A percentile compares a stretch with the other conserved stretches of the same genome.
Conservation (phyloP, 2,797 vertebrate species). For the Lindbergichthys nudifrons region DNA sequence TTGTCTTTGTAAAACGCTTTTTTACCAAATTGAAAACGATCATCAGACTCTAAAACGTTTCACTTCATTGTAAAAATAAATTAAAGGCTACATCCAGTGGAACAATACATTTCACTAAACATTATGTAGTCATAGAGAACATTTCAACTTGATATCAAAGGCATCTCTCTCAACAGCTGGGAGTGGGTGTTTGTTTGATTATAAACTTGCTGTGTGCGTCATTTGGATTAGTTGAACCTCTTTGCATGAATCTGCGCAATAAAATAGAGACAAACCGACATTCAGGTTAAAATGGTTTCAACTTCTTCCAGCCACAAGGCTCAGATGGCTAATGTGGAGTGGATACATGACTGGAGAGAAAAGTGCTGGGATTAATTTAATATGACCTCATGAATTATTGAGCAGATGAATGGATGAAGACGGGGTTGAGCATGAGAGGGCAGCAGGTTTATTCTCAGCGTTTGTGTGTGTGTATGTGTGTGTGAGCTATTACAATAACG, state of each 20-base stretch:
- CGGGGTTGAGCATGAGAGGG: no score
- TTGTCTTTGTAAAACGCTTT: background rate
- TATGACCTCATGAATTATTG: conserved; percentile 62
- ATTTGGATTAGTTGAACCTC: conserved; percentile 57
- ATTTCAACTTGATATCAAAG: no score
- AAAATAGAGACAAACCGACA: conserved; percentile 54
- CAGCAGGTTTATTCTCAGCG: conserved; percentile 12
- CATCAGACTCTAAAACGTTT: background rate
- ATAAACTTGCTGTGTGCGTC: conserved; percentile 40
- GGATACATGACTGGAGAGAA: conserved; percentile 9
- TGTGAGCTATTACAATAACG: conserved; percentile 14
- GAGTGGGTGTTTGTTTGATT: conserved; percentile 53
- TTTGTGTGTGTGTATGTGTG: background rate
- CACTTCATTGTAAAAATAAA: background rate
- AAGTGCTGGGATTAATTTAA: conserved; percentile 50
- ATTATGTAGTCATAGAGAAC: background rate
- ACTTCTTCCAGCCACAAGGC: background rate
- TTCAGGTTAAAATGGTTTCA: conserved; percentile 39
- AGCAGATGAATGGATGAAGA: conserved; percentile 25
- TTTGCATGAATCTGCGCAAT: conserved; percentile 34
- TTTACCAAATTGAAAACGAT: background rate
- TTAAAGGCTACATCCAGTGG: background rate
- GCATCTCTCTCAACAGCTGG: conserved; percentile 40
- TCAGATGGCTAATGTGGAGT: background rate
- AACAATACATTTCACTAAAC: background rate